These are phyloP conservation scores for Gila robusta DNA, from an alignment of 2,797 vertebrate species.

Conservation along the genomic window DNA sequence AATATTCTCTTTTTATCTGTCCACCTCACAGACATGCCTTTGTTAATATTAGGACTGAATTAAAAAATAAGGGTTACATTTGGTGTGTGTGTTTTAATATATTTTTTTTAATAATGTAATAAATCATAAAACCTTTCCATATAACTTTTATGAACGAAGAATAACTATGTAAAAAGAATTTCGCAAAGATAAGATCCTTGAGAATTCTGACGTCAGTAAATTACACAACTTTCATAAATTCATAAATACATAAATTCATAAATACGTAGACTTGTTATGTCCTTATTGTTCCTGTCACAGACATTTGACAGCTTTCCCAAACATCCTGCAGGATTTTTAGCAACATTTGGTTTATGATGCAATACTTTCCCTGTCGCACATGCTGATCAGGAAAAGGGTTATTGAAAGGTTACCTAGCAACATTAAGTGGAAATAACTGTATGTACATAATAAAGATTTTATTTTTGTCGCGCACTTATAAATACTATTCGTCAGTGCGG, in stretches of 20 bases:
- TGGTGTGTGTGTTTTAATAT: no score
- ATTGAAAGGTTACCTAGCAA: slow-evolving; percentile 37
- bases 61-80: no score
- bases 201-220: background rate
- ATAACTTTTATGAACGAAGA: background rate
- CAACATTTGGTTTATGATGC: slow-evolving; percentile 6
- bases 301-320: slow-evolving; percentile 4
- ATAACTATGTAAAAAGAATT: no score
- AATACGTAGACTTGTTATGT: background rate
- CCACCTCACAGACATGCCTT: no score
- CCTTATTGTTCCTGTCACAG: background rate
- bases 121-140: background rate
- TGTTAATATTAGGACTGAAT: no score
- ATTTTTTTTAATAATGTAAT: background rate
- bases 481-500: slow-evolving; percentile 32
- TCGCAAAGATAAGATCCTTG: background rate
- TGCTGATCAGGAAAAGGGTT: background rate
- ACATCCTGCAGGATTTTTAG: background rate
- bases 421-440: background rate
- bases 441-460: slow-evolving; percentile 47
- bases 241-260: background rate
- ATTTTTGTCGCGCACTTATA: slow-evolving; percentile 31
- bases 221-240: background rate
- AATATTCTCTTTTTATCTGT: background rate
- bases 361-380: background rate